phyloP scores from a whole-genome alignment of 2,888 invertebrate species.

The Amiota minor region DNA sequence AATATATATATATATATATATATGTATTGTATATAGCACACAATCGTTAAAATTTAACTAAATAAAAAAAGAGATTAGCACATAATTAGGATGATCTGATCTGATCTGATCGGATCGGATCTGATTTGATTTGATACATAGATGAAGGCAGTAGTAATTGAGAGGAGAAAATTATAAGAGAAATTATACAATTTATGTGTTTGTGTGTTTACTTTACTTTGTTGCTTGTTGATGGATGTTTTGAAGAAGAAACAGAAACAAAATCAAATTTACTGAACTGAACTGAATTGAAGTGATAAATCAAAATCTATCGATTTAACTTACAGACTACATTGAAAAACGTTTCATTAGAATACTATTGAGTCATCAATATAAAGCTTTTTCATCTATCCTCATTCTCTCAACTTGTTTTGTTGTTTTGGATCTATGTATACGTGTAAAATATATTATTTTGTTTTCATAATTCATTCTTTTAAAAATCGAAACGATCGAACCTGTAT shows the following conservation, averaged over 20 bases:
- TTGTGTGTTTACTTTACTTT: no score
- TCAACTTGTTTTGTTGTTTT: background rate
- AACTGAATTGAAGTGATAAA: background rate
- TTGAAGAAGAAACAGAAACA: no score
- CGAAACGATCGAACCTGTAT: slow-evolving; percentile 19
- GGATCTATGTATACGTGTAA: slow-evolving; percentile 9
- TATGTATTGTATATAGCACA: slow-evolving; percentile 5
- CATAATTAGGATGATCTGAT: no score
- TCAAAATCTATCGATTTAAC: background rate
- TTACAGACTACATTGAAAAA: background rate
- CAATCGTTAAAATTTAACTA: slow-evolving; percentile 19
- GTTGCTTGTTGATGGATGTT: no score
- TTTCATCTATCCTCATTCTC: slow-evolving; percentile 7
- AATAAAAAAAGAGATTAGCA: slow-evolving; percentile 8
- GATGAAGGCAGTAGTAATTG: no score
- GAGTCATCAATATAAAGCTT: slow-evolving; percentile 27
- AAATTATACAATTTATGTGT: no score
- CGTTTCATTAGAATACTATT: slow-evolving; percentile 19
- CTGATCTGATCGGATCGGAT: no score
- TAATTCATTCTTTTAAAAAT: slow-evolving; percentile 2
- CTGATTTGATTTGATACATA: no score
- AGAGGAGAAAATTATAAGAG: no score
- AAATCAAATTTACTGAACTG: background rate
- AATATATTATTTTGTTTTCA: background rate
- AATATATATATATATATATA: no score